Base-by-base conservation (phyloP, 2,888 invertebrate species). In the Carpatolechia fugitivella region DNA sequence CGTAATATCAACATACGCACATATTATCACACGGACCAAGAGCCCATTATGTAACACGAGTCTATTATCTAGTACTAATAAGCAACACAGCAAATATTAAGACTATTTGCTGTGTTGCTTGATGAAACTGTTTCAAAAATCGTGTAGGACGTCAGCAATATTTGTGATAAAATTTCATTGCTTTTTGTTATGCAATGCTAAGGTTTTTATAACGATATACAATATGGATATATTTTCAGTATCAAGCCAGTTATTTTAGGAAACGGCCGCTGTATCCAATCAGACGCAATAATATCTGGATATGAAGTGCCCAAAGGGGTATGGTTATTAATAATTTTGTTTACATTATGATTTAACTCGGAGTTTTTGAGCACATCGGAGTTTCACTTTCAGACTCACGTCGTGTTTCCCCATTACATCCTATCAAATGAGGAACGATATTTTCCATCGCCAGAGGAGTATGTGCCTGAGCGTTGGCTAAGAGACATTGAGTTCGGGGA, bases 161-260 rank as follows among this genome's bases (percentile, higher is more conserved):
- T 47, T 47, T 44, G 44, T 29, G 44, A 44, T 20, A 44, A 3
- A 5, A 29, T 20, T 38, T 16, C 6, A 8, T 1, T 20, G 40
- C 3, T 18, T 20, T 18, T 5, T 4, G n/a, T 44, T 5, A 35
- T 24, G 6, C 3, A 3, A 24, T 24, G 24, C n/a, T n/a, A n/a
- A n/a, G n/a, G n/a, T 31, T 14, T 16, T n/a, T 18, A 16, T 16
- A 46, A 30, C 14, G 13, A 46, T 30, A 16, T 31, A 14, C 31
- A 48, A 48, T 48, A 33, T 48, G 24, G 6, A 33, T 52, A 20
- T 61, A 61, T 53, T 79, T 83, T 52, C 74, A 95, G 96, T 72
- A 94, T 96, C 82, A 95, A 94, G 78, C 96, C 96, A 7, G 95
- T 96, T 13, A 95, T 95, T 60, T 92, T 95, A 70, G 96, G 96